Base-by-base conservation (phyloP, 2,888 invertebrate genomes). In the Xestobium rufovillosum region DNA sequence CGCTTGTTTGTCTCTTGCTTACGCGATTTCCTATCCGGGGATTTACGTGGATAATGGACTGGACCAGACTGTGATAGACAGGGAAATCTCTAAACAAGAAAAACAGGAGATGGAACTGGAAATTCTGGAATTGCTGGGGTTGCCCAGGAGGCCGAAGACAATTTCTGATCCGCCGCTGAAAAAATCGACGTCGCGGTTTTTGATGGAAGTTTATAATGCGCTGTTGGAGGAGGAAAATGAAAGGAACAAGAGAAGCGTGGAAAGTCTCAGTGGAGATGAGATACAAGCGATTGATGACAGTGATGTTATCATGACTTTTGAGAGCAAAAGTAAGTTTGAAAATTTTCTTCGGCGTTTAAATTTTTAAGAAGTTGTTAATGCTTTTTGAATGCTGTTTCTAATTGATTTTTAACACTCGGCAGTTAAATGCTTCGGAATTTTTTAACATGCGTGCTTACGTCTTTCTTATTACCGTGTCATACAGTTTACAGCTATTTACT, bases 301-400 rank as follows among this genome's bases (percentile, higher is more conserved):
- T 63, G 94, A 95, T 71, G 81, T 89, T 54, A 94, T 95, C 57
- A 89, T 92, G 82, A 92, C 91, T 56, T 92, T 94, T 67, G 79
- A 88, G 50, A 89, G 88, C 61, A 83, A 85, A 68, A 84, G 92
- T 82, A 67, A 77, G 82, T 75, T 44, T 16, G 35, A 27, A 23
- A n/a, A n/a, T n/a, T n/a, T n/a, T n/a, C n/a, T n/a, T n/a, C n/a
- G n/a, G n/a, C n/a, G n/a, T n/a, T n/a, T n/a, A n/a, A n/a, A n/a
- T n/a, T n/a, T n/a, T n/a, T n/a, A n/a, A n/a, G n/a, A n/a, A n/a
- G n/a, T n/a, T n/a, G n/a, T n/a, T n/a, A n/a, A n/a, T n/a, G n/a
- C n/a, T n/a, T n/a, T n/a, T n/a, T n/a, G n/a, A n/a, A n/a, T n/a
- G n/a, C n/a, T n/a, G n/a, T n/a, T n/a, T n/a, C n/a, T n/a, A n/a